Percentiles rank a stretch among this genome's conserved stretches.
phyloP scores from a whole-genome alignment of 2,797 vertebrate genomes.

The Eospalax fontanierii region DNA sequence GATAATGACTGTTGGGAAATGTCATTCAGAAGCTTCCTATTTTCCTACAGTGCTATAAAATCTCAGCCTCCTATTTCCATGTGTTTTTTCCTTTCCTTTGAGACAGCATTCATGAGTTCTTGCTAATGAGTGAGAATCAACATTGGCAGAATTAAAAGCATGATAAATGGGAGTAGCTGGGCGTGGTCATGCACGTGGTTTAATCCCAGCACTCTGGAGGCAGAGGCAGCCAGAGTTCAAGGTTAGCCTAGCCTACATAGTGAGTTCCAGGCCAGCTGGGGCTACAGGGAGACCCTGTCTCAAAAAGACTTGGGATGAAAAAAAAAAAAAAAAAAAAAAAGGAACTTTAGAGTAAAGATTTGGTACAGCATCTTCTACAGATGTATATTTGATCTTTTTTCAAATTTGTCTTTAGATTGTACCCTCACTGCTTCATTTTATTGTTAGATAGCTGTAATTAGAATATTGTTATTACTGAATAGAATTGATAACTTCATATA shows the following conservation, averaged over 20 bases:
- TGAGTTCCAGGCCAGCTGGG: too few relatives aligned
- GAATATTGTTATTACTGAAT: slow-evolving; percentile 49
- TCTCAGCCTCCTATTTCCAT: slow-evolving; percentile 54
- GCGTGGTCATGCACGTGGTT: too few relatives aligned
- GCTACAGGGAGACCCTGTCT: too few relatives aligned
- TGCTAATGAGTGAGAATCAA: slow-evolving; percentile 53
- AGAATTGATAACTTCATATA: slow-evolving; percentile 21
- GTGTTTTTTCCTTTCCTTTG: slow-evolving; percentile 28
- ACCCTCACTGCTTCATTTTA: not conserved
- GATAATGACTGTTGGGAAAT: slow-evolving; percentile 66
- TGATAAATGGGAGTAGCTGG: too few relatives aligned
- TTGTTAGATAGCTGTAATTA: slow-evolving; percentile 36
- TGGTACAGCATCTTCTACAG: not conserved
- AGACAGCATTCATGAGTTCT: slow-evolving; percentile 60
- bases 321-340: too few relatives aligned
- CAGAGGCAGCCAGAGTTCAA: too few relatives aligned
- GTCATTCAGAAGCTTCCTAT: slow-evolving; percentile 57
- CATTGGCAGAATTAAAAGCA: slow-evolving; percentile 37
- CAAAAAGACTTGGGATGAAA: too few relatives aligned
- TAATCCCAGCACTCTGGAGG: too few relatives aligned
- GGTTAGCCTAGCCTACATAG: too few relatives aligned
- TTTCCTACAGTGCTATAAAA: slow-evolving; percentile 56
- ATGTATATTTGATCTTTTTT: slow-evolving; percentile 35
- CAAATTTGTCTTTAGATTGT: not conserved
- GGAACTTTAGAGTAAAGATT: slow-evolving; percentile 46